phyloP scores from a whole-genome alignment of 1,140 invertebrate genomes.

The Zophobas atratus region DNA sequence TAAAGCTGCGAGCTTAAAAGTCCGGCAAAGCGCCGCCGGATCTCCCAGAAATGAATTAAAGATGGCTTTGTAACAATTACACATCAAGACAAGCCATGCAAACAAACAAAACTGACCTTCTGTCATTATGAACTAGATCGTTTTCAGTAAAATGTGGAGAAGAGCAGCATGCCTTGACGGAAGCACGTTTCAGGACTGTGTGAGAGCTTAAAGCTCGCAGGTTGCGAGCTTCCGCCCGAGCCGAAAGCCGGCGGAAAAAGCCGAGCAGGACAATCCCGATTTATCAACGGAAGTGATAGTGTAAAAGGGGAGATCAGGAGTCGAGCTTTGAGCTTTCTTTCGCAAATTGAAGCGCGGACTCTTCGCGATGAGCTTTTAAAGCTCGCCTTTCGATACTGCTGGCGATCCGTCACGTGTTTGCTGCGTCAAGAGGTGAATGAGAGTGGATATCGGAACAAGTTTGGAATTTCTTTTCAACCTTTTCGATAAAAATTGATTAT shows the following conservation, averaged over 20 bases:
- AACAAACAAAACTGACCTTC: slow-evolving; percentile 54
- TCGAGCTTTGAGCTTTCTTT: slow-evolving; percentile 8
- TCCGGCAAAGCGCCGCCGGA: neutral
- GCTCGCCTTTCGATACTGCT: slow-evolving; percentile 18
- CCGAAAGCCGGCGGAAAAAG: neutral
- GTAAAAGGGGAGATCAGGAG: slow-evolving; percentile 21
- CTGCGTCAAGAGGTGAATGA: neutral
- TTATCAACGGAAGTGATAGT: slow-evolving; percentile 29
- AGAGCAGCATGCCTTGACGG: slow-evolving; percentile 30
- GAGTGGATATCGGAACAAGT: neutral
- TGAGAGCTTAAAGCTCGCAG: slow-evolving; percentile 38
- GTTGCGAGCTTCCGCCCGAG: slow-evolving; percentile 19
- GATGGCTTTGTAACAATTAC: slow-evolving; percentile 3
- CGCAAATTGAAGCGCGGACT: neutral
- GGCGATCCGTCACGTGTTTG: slow-evolving; percentile 27
- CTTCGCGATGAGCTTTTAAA: slow-evolving; percentile 15
- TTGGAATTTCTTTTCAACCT: slow-evolving; percentile 25
- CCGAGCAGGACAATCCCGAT: slow-evolving; percentile 26
- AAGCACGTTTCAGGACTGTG: slow-evolving; percentile 43
- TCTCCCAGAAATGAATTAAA: too few relatives aligned
- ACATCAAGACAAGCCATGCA: slow-evolving; percentile 46
- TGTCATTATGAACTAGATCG: slow-evolving; percentile 48
- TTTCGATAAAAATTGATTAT: slow-evolving; percentile 33
- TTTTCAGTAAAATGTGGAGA: slow-evolving; percentile 19
- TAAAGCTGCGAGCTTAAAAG: neutral